These are phyloP conservation scores for Matsumyia berberina DNA, from an alignment of 2,888 invertebrate species.

Conservation along the genomic window DNA sequence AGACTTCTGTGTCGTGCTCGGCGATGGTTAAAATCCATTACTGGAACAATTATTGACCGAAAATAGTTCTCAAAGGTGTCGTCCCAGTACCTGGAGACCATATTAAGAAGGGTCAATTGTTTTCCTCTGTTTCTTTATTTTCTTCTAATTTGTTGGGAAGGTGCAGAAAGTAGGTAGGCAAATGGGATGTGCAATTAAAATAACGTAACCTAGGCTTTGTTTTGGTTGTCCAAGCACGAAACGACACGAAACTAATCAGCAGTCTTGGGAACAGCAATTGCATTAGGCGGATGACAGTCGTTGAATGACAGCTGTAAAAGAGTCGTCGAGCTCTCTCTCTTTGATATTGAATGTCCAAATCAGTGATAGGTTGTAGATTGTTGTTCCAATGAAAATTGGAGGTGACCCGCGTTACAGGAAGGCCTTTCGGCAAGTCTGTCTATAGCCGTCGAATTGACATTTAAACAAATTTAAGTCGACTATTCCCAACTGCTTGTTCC, in stretches of 20 bases:
- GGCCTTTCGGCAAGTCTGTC: too few relatives aligned
- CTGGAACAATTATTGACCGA: conserved; percentile 46
- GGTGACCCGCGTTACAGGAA: too few relatives aligned
- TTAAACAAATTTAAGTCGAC: not conserved
- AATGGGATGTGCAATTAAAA: not conserved
- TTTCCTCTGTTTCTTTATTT: conserved; percentile 3
- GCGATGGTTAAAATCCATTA: conserved; percentile 56
- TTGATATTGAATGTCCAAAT: too few relatives aligned
- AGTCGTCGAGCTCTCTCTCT: too few relatives aligned
- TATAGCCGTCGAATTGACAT: not conserved
- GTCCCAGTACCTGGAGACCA: conserved; percentile 10
- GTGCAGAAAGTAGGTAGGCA: conserved; percentile 13
- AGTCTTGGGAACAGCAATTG: too few relatives aligned
- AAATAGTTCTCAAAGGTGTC: conserved; percentile 49
- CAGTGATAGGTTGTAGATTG: too few relatives aligned
- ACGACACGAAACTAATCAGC: too few relatives aligned
- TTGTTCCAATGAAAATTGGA: too few relatives aligned
- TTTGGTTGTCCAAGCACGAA: too few relatives aligned
- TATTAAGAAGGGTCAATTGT: conserved; percentile 32
- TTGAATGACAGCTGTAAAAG: too few relatives aligned
- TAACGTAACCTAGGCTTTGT: not conserved
- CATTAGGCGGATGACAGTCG: too few relatives aligned
- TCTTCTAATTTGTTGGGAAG: not conserved
- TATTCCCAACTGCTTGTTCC: not conserved
- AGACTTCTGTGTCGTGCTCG: conserved; percentile 35